Conservation (phyloP, 1,140 invertebrate species). For the Cydia splendana region DNA sequence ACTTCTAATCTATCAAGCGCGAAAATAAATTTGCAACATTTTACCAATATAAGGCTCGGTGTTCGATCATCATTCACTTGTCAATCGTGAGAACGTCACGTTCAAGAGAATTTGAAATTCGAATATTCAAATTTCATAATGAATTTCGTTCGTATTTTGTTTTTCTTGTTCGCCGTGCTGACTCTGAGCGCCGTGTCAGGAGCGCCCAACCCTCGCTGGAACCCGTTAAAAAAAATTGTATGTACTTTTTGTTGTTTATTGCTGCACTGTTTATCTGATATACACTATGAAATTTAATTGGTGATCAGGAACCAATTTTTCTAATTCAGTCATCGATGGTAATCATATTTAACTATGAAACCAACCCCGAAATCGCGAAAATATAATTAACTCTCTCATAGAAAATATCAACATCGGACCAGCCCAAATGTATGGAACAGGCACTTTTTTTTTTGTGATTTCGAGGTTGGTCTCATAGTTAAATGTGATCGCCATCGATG, state of each 20-base stretch:
- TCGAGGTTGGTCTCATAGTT: too few species aligned
- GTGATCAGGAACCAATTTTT: too few species aligned
- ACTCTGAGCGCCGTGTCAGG: slow-evolving; percentile 37
- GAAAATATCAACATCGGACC: too few species aligned
- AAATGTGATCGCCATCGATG: too few species aligned
- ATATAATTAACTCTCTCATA: too few species aligned
- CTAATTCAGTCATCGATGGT: too few species aligned
- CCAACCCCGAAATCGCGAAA: too few species aligned
- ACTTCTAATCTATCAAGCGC: neutral
- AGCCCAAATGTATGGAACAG: too few species aligned
- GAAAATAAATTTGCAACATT: neutral
- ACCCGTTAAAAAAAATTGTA: slow-evolving; percentile 37
- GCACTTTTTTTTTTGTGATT: too few species aligned
- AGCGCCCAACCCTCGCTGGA: slow-evolving; percentile 34
- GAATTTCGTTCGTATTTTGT: slow-evolving; percentile 19
- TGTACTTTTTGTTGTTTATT: neutral
- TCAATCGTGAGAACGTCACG: neutral
- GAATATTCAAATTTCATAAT: slow-evolving; percentile 24
- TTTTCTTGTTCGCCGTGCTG: slow-evolving; percentile 36
- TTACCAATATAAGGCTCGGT: slow-evolving; percentile 5
- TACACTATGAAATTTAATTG: too few species aligned
- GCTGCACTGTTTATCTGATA: too few species aligned
- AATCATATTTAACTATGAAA: too few species aligned
- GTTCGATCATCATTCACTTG: slow-evolving; percentile 25
- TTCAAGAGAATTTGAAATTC: slow-evolving; percentile 2